Evolutionary conservation across 2,113 vertebrate species (phyloP).

Genomic region (Alexandromys fortis): DNA sequence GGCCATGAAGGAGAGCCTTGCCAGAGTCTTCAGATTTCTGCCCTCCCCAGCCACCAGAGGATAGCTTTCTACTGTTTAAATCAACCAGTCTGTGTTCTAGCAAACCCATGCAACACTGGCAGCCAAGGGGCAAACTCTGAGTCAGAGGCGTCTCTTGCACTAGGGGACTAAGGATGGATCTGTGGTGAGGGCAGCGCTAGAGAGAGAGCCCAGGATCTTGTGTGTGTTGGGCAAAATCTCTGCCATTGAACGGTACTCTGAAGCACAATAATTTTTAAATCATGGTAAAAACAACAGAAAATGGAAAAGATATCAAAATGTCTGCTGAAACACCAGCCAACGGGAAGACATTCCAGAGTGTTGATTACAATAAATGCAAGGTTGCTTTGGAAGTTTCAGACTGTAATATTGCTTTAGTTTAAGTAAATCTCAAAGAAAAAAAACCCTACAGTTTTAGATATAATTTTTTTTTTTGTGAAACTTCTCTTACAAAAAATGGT

Average conservation of each 20-base stretch:
- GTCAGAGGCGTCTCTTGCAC: background rate
- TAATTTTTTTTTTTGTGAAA: background rate
- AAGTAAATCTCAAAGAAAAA: background rate
- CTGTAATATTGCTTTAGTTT: background rate
- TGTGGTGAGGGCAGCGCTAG: background rate
- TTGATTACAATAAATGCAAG: background rate
- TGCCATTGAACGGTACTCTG: background rate
- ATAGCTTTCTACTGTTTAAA: background rate
- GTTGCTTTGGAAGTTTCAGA: background rate
- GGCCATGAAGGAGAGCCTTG: background rate
- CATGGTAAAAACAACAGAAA: background rate
- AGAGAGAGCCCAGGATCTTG: background rate
- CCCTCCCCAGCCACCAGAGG: background rate
- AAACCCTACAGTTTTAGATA: background rate
- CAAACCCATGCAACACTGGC: background rate
- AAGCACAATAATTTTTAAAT: background rate
- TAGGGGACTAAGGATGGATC: background rate
- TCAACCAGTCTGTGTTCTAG: too few relatives aligned
- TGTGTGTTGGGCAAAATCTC: background rate
- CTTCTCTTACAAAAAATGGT: conserved; percentile 39
- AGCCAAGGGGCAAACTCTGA: background rate
- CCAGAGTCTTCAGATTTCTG: background rate
- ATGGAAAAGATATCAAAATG: background rate
- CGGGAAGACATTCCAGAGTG: background rate
- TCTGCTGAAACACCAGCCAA: too few relatives aligned